Conservation (phyloP, 2,113 vertebrate species). For the Butorides virescens region DNA sequence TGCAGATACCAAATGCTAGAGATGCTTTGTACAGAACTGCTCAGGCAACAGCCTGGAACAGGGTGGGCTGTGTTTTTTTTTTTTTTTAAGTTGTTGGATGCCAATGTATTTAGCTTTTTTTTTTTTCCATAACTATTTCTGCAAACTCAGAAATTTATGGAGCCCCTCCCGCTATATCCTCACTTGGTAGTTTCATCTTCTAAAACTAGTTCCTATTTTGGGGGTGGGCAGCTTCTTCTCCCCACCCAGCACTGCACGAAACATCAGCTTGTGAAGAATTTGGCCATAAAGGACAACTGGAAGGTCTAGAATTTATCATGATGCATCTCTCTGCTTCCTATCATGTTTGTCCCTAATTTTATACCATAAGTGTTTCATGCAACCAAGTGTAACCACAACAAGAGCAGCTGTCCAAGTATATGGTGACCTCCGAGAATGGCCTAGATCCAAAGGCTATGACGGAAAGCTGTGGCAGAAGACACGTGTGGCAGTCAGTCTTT, state of each 20-base stretch:
- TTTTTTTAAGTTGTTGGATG: not conserved
- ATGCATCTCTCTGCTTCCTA: not conserved
- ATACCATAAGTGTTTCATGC: not conserved
- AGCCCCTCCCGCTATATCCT: not conserved
- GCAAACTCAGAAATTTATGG: not conserved
- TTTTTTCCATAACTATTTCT: not conserved
- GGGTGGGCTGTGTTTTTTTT: not conserved
- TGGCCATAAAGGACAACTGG: not conserved
- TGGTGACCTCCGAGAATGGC: not conserved
- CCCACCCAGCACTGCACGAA: not conserved
- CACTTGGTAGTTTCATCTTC: not conserved
- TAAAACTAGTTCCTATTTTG: not conserved
- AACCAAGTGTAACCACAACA: not conserved
- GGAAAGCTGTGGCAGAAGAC: not conserved
- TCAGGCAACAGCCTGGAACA: slow-evolving; percentile 27
- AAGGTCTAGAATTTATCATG: not conserved
- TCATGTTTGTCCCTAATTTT: slow-evolving; percentile 11
- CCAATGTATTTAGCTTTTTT: not conserved
- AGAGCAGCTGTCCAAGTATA: slow-evolving; percentile 7
- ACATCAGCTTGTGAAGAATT: not conserved
- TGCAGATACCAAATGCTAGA: slow-evolving; percentile 3
- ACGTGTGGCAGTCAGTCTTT: not conserved
- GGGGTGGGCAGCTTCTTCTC: not conserved
- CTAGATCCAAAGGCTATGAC: not conserved
- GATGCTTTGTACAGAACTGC: not conserved